Conservation (phyloP, 2,797 vertebrate genomes). For the Halcyon leucocephala region DNA sequence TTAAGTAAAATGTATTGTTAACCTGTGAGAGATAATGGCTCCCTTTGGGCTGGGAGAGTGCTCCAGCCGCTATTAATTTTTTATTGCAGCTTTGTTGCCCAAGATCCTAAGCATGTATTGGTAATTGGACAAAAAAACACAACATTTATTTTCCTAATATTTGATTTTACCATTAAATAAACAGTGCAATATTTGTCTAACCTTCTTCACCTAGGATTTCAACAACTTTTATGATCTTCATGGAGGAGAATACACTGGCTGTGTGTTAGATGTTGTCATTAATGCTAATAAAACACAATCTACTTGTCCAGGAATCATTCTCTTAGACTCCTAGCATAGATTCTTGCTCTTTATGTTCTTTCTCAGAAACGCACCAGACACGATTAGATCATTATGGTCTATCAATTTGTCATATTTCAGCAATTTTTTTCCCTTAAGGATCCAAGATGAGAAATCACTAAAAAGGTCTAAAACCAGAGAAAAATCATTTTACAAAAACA, state of each 20-base stretch:
- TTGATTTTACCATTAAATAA: neutral
- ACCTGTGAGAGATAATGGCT: neutral
- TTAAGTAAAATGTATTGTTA: neutral
- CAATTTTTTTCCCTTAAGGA: neutral
- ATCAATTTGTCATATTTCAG: constrained; percentile 56
- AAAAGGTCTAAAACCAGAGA: constrained; percentile 45
- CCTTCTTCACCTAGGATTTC: neutral
- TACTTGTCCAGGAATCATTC: neutral
- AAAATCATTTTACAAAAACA: constrained; percentile 48
- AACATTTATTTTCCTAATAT: neutral
- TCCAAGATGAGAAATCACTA: neutral
- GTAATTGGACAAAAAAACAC: neutral
- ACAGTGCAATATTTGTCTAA: neutral
- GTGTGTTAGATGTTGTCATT: neutral
- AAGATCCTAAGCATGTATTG: neutral
- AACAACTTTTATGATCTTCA: neutral
- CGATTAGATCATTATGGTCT: constrained; percentile 53
- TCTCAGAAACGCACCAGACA: neutral
- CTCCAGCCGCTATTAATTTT: neutral
- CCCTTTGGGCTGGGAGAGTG: neutral
- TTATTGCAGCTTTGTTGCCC: neutral
- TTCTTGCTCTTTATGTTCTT: neutral
- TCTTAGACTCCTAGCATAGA: neutral
- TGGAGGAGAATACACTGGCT: neutral
- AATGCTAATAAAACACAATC: neutral